Evolutionary conservation across 2,113 vertebrate genomes (phyloP).

Genomic region (Vimba vimba): DNA sequence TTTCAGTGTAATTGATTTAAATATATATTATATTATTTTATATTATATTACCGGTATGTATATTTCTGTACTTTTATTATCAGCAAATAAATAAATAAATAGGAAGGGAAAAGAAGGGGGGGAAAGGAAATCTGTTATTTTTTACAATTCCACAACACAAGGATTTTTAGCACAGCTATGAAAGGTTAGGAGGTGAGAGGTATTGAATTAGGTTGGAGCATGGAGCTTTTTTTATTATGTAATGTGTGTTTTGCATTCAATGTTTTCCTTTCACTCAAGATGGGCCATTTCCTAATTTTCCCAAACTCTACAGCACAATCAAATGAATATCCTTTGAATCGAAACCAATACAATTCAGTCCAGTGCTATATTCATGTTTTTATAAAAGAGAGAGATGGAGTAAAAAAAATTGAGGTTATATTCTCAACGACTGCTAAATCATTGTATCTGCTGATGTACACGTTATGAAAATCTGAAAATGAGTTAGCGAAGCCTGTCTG

Average conservation of each 20-base stretch:
- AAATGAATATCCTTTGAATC: not conserved
- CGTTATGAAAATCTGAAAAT: not conserved
- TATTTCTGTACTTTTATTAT: not conserved
- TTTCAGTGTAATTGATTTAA: not conserved
- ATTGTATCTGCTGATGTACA: not conserved
- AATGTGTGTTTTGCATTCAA: slow-evolving; percentile 1
- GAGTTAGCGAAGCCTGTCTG: not conserved
- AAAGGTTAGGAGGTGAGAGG: not conserved
- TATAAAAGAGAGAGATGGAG: slow-evolving; percentile 14
- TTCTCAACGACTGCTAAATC: not conserved
- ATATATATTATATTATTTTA: too few species aligned
- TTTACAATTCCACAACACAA: too few species aligned
- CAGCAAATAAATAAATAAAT: not conserved
- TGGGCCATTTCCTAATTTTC: slow-evolving; percentile 1
- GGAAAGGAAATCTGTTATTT: too few species aligned
- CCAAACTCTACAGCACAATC: not conserved
- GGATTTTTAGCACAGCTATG: not conserved
- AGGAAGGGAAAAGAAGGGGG: too few species aligned
- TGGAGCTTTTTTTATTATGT: not conserved
- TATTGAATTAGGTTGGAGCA: not conserved
- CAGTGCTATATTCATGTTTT: not conserved
- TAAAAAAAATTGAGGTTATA: not conserved
- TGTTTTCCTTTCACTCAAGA: not conserved
- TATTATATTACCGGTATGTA: too few species aligned
- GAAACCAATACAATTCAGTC: not conserved